A percentile compares a stretch with the other conserved stretches of the same genome.
These are phyloP conservation scores for Aplidium turbinatum DNA, from an alignment of 23 tunicate genomes.

Conservation along the genomic window DNA sequence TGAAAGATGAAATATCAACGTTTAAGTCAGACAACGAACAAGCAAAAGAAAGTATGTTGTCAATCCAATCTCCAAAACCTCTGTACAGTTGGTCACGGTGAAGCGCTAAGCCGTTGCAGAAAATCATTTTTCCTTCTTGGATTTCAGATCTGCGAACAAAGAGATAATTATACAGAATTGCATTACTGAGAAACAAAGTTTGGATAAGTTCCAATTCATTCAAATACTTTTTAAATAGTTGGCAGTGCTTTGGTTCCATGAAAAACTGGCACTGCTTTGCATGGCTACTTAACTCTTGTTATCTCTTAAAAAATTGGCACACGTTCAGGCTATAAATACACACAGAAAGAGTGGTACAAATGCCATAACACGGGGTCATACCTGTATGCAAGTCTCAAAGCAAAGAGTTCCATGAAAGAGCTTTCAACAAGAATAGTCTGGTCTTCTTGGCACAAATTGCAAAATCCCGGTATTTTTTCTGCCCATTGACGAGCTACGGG, in stretches of 20 bases:
- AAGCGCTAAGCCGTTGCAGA: conserved; percentile 94
- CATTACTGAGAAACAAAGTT: background rate
- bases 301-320: too few relatives aligned
- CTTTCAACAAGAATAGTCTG: conserved; percentile 67
- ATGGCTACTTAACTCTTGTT: too few relatives aligned
- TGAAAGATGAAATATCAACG: conserved; percentile 89
- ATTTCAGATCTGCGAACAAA: conserved; percentile 68
- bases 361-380: too few relatives aligned
- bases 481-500: conserved; percentile 77
- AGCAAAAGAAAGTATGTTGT: conserved; percentile 66
- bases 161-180: too few relatives aligned
- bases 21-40: conserved; percentile 64
- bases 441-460: conserved; percentile 76
- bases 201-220: background rate
- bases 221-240: too few relatives aligned
- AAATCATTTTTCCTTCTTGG: conserved; percentile 88
- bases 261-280: too few relatives aligned
- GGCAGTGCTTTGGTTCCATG: too few relatives aligned
- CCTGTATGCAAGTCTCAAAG: conserved; percentile 82
- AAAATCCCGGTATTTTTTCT: conserved; percentile 90
- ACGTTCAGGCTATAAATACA: too few relatives aligned
- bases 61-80: conserved; percentile 92
- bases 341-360: too few relatives aligned
- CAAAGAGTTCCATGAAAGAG: conserved; percentile 89
- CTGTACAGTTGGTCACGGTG: conserved; percentile 89